These are phyloP conservation scores for Scomber colias DNA, from an alignment of 2,113 vertebrate species.

Conservation along the genomic window DNA sequence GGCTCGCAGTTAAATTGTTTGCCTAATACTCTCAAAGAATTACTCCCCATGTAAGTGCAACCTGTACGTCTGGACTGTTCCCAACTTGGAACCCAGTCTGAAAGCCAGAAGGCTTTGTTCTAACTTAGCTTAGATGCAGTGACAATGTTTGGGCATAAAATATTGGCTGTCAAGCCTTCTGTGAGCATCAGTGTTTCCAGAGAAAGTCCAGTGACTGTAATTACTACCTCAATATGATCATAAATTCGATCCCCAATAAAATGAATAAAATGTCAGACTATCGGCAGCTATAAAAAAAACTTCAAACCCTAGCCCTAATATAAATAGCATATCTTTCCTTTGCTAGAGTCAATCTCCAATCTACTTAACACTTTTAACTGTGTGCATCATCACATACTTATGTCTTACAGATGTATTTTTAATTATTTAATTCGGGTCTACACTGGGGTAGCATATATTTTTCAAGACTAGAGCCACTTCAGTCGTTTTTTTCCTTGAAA, in stretches of 20 bases:
- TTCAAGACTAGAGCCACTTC: background rate
- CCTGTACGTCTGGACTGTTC: conserved; percentile 54
- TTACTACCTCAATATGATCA: conserved; percentile 24
- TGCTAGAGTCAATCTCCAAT: conserved; percentile 13
- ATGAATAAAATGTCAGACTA: conserved; percentile 30
- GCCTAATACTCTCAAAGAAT: conserved; percentile 74
- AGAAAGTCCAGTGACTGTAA: conserved; percentile 26
- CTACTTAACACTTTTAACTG: background rate
- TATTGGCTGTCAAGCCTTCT: conserved; percentile 15
- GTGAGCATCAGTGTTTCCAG: conserved; percentile 35
- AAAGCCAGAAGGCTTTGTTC: conserved; percentile 50
- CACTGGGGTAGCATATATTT: background rate
- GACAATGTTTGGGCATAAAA: conserved; percentile 52
- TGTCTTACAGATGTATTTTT: background rate
- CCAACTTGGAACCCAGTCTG: conserved; percentile 47
- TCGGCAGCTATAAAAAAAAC: conserved; percentile 24
- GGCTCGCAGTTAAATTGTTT: conserved; percentile 68
- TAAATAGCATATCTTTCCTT: conserved; percentile 24
- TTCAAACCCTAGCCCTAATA: background rate
- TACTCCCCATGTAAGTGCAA: conserved; percentile 61
- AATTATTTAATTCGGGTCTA: background rate
- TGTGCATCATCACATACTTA: conserved; percentile 1
- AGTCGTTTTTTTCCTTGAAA: too few species aligned
- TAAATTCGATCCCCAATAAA: conserved; percentile 34
- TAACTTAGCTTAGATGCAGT: conserved; percentile 42